Conservation (phyloP, 53 echinoderm and acorn worm genomes). For the Holothuria scabra region DNA sequence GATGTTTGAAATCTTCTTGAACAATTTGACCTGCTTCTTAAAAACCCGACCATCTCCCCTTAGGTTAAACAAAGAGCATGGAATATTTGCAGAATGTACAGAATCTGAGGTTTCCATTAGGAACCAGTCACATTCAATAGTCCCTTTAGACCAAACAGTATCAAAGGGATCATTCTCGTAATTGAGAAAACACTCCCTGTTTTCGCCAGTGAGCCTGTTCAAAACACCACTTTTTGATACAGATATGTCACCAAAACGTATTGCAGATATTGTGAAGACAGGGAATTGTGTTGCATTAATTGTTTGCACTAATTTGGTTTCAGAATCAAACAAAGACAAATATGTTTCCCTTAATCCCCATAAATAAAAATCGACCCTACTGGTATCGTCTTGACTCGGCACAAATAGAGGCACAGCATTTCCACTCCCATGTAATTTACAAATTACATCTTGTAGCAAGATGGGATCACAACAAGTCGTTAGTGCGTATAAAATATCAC, state of each 20-base stretch:
- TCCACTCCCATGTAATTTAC: not conserved
- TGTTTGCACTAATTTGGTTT: not conserved
- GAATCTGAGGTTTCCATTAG: not conserved
- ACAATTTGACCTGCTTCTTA: not conserved
- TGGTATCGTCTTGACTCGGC: not conserved
- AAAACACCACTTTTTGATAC: conserved; percentile 3
- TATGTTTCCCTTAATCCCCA: conserved; percentile 15
- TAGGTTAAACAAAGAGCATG: not conserved
- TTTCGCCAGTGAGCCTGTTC: not conserved
- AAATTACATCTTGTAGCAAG: conserved; percentile 15
- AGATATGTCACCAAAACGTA: conserved; percentile 14
- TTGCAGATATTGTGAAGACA: not conserved
- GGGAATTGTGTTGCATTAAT: not conserved
- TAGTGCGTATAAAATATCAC: conserved; percentile 16
- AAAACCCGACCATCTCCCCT: not conserved
- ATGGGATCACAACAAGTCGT: conserved; percentile 10
- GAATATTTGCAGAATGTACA: not conserved
- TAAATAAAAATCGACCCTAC: not conserved
- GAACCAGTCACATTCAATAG: not conserved
- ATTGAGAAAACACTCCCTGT: not conserved
- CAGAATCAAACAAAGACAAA: not conserved
- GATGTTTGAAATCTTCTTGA: not conserved
- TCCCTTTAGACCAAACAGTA: not conserved
- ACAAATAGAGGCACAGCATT: conserved; percentile 27
- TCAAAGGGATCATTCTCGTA: not conserved